Percentiles rank a stretch among this genome's conserved stretches.
Evolutionary conservation across 2,888 invertebrate genomes (phyloP).

Genomic region (Amitus sp.): DNA sequence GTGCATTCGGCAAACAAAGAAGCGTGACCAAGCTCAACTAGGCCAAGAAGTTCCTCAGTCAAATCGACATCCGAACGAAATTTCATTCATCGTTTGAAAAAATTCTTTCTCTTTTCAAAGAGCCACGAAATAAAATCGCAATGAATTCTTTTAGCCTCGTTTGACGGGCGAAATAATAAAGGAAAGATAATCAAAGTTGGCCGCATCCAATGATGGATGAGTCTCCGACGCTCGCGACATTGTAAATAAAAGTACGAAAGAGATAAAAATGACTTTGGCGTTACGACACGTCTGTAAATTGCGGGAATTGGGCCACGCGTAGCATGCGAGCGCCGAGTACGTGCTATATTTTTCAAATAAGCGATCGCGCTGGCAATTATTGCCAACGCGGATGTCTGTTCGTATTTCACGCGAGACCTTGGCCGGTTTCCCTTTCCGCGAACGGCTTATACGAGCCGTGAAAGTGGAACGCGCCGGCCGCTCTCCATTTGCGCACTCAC

Average conservation of each 20-base stretch:
- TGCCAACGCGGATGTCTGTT: conserved; percentile 63
- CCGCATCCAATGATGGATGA: too few species aligned
- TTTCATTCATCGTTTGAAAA: conserved; percentile 45
- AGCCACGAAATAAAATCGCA: conserved; percentile 6
- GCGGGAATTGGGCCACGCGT: conserved; percentile 61
- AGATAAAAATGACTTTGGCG: conserved; percentile 42
- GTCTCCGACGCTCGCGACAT: too few species aligned
- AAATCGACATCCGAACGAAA: conserved; percentile 55
- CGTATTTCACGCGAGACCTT: conserved; percentile 59
- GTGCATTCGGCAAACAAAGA: conserved; percentile 27
- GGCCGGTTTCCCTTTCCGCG: conserved; percentile 62
- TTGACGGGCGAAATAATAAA: too few species aligned
- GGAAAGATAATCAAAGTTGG: too few species aligned
- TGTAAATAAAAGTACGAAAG: conserved; percentile 35
- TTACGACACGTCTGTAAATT: conserved; percentile 61
- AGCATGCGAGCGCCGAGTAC: conserved; percentile 29
- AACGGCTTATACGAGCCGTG: conserved; percentile 21
- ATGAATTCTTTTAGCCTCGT: not conserved
- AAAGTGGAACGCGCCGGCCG: conserved; percentile 22
- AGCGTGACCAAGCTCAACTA: conserved; percentile 34
- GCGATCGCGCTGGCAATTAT: conserved; percentile 57
- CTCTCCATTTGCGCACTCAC: not conserved
- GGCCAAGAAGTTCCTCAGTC: conserved; percentile 36
- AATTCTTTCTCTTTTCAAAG: conserved; percentile 20
- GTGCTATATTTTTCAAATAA: conserved; percentile 46